phyloP scores from a whole-genome alignment of 2,797 vertebrate genomes.

The Tamandua tetradactyla region DNA sequence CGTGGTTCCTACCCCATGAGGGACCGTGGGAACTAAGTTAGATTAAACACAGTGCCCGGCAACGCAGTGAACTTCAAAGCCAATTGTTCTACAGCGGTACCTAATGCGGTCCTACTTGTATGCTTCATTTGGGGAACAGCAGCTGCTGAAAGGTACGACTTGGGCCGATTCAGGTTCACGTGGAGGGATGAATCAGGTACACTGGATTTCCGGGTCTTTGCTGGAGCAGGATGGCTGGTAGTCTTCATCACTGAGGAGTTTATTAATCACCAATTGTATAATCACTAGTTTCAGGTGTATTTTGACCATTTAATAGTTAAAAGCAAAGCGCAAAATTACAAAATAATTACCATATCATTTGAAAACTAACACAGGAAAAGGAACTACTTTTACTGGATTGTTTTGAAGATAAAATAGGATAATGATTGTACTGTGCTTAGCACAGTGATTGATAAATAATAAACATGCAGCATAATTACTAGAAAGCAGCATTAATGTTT shows the following conservation, averaged over 20 bases:
- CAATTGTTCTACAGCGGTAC: neutral
- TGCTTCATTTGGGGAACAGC: neutral
- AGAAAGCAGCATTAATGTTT: neutral
- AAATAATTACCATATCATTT: neutral
- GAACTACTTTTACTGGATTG: neutral
- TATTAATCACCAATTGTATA: neutral
- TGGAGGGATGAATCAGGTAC: neutral
- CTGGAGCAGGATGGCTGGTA: neutral
- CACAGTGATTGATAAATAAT: neutral
- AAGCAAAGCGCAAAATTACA: neutral
- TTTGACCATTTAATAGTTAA: neutral
- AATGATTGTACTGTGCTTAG: neutral
- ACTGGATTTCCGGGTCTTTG: neutral
- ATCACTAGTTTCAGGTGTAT: neutral
- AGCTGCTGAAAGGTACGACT: neutral
- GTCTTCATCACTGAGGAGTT: neutral
- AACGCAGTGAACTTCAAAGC: neutral
- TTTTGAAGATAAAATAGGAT: neutral
- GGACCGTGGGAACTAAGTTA: neutral
- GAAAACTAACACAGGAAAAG: neutral
- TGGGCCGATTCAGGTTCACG: neutral
- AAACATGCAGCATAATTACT: neutral
- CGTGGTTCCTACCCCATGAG: accelerated
- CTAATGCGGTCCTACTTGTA: neutral
- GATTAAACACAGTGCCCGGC: neutral